A percentile compares a stretch with the other conserved stretches of the same genome.
These are phyloP conservation scores for Nomada hirtipes DNA, from an alignment of 2,888 invertebrate species.

Conservation along the genomic window DNA sequence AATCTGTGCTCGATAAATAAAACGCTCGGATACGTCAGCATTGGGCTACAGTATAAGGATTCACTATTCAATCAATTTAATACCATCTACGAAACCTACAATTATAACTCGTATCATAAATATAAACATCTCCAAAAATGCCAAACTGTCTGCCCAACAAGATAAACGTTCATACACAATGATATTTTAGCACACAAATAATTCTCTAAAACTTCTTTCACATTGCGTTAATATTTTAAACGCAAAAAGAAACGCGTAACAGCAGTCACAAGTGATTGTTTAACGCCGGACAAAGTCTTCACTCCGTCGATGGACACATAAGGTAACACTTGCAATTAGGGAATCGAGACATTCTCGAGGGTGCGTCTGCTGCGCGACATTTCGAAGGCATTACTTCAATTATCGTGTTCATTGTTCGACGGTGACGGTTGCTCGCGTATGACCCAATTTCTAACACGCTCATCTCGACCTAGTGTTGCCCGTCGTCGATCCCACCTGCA, in stretches of 20 bases:
- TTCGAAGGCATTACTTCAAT: conserved; percentile 23
- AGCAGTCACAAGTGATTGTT: too few relatives aligned
- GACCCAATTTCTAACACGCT: conserved; percentile 56
- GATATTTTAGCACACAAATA: too few relatives aligned
- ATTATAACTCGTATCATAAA: background rate
- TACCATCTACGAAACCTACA: background rate
- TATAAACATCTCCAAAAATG: too few relatives aligned
- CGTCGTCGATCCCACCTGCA: conserved; percentile 36
- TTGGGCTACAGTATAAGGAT: background rate
- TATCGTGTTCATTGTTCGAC: conserved; percentile 46
- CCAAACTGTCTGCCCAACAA: too few relatives aligned
- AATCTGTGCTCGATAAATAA: background rate
- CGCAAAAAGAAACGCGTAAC: too few relatives aligned
- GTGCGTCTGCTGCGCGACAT: conserved; percentile 15
- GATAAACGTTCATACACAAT: too few relatives aligned
- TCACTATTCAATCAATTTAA: background rate
- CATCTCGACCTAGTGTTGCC: conserved; percentile 14
- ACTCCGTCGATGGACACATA: too few relatives aligned
- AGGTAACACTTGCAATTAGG: too few relatives aligned
- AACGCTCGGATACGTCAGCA: conserved; percentile 7
- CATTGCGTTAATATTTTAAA: too few relatives aligned
- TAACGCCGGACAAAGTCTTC: too few relatives aligned
- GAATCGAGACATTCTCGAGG: background rate
- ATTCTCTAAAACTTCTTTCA: too few relatives aligned
- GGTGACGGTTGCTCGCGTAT: conserved; percentile 29